Conservation (phyloP, 2,113 vertebrate genomes). For the Piaya cayana region DNA sequence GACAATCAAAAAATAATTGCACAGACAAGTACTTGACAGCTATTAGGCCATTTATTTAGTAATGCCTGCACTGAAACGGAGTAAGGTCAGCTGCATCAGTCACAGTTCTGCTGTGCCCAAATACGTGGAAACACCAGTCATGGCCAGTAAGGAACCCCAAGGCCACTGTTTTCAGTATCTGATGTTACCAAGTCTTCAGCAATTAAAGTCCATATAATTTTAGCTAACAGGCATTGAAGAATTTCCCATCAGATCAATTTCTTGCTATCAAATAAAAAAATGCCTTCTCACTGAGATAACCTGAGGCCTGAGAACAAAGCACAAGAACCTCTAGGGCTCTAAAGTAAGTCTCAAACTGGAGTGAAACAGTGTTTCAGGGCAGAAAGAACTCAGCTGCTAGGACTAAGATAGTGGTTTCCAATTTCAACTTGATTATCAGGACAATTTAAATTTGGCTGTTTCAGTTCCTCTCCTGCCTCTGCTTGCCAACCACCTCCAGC, state of each 20-base stretch:
- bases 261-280: background rate
- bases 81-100: background rate
- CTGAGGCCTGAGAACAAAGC: background rate
- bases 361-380: background rate
- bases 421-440: background rate
- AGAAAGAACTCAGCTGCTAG: background rate
- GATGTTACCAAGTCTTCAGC: background rate
- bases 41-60: conserved; percentile 41
- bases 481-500: background rate
- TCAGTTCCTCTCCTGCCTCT: background rate
- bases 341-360: background rate
- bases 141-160: background rate
- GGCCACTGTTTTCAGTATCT: background rate
- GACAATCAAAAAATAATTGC: background rate
- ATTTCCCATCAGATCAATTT: background rate
- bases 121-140: background rate
- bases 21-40: background rate
- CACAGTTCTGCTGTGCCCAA: background rate
- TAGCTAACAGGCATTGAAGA: background rate
- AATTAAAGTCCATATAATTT: background rate
- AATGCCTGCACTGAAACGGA: background rate
- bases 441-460: background rate
- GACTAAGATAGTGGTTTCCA: background rate
- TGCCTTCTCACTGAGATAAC: rapidly evolving
- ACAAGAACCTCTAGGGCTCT: background rate